These are phyloP conservation scores for Patella vulgata DNA, from an alignment of 1,140 invertebrate genomes.

Conservation along the genomic window DNA sequence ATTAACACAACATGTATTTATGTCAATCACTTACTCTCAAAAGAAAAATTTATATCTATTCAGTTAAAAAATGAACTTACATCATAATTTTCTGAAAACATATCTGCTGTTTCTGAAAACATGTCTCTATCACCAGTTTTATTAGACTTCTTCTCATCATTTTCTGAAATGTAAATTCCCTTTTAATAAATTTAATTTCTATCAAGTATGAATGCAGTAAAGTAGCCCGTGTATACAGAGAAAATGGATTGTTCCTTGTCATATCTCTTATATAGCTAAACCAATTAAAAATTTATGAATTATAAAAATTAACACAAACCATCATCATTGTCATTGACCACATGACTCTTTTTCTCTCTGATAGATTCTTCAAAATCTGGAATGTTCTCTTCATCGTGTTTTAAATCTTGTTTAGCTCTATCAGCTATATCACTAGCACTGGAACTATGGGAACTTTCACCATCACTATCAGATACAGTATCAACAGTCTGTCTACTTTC, in stretches of 20 bases:
- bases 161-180: too few relatives aligned
- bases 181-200: too few relatives aligned
- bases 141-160: constrained; percentile 24
- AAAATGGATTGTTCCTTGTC: too few relatives aligned
- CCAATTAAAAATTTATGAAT: constrained; percentile 16
- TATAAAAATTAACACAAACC: neutral
- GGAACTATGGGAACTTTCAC: constrained; percentile 1
- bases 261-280: too few relatives aligned
- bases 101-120: constrained; percentile 73
- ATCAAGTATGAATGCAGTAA: too few relatives aligned
- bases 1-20: too few relatives aligned
- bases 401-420: constrained; percentile 7
- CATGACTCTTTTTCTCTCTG: constrained; percentile 41
- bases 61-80: constrained; percentile 72
- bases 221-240: too few relatives aligned
- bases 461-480: neutral
- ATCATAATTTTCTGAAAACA: constrained; percentile 75
- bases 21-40: too few relatives aligned
- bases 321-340: neutral
- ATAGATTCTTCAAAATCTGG: constrained; percentile 63
- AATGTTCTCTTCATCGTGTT: neutral
- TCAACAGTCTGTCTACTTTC: neutral
- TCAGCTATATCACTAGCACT: constrained; percentile 2
- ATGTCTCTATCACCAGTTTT: constrained; percentile 77
- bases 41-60: too few relatives aligned